A percentile compares a stretch with the other conserved stretches of the same genome.
phyloP scores from a whole-genome alignment of 2,797 vertebrate genomes.

The Rhinella marina region DNA sequence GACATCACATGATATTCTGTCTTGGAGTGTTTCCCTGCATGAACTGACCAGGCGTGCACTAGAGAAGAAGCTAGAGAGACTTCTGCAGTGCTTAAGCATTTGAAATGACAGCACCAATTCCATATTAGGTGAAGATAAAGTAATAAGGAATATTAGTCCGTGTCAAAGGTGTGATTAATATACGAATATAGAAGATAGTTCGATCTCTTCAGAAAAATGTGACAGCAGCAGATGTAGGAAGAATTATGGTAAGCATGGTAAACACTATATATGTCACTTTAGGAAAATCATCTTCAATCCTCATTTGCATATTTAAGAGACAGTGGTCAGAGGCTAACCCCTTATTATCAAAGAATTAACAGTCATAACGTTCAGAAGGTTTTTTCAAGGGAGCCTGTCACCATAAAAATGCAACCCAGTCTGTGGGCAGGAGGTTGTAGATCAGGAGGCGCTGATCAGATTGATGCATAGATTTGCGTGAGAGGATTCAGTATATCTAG shows the following conservation, averaged over 20 bases:
- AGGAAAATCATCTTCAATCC: background rate
- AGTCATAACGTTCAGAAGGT: background rate
- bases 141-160: background rate
- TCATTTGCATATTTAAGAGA: background rate
- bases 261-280: background rate
- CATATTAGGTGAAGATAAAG: background rate
- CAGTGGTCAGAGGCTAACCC: background rate
- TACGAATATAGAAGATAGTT: background rate
- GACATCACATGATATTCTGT: background rate
- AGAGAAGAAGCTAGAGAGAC: background rate
- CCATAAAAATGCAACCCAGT: too few relatives aligned
- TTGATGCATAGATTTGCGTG: too few relatives aligned
- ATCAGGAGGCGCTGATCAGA: too few relatives aligned
- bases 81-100: background rate
- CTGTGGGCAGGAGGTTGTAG: too few relatives aligned
- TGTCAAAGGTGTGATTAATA: background rate
- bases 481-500: too few relatives aligned
- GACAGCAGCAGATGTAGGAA: too few relatives aligned
- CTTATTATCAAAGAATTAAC: conserved; percentile 1
- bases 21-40: background rate
- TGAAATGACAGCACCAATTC: background rate
- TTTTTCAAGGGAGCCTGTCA: background rate
- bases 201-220: background rate
- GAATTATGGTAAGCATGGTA: too few relatives aligned
- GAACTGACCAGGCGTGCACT: background rate